Conservation (phyloP, 1,140 invertebrate genomes). For the Drosophila takahashii region DNA sequence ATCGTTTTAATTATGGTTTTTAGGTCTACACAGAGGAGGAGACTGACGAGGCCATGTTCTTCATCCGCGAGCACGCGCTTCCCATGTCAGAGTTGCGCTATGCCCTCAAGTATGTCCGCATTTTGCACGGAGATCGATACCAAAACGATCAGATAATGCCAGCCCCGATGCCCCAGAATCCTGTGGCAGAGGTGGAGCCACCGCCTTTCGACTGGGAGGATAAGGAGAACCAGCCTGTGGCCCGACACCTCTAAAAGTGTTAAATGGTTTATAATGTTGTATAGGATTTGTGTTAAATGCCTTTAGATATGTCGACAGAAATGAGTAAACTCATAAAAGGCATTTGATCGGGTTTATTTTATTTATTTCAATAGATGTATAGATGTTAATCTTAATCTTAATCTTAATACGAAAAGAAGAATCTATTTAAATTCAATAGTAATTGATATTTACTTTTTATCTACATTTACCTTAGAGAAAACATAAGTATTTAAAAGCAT, state of each 20-base stretch:
- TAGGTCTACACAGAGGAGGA: conserved; percentile 50
- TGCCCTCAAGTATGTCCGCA: conserved; percentile 56
- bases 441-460: too few species aligned
- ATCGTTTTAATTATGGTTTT: neutral
- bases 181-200: conserved; percentile 7
- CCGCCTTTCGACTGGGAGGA: conserved; percentile 6
- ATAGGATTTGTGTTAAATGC: neutral
- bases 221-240: neutral
- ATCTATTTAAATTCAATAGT: too few species aligned
- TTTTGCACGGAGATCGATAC: conserved; percentile 15
- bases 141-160: neutral
- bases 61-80: conserved; percentile 44
- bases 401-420: too few species aligned
- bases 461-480: too few species aligned
- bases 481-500: too few species aligned
- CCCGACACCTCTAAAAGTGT: neutral
- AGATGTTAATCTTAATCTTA: too few species aligned
- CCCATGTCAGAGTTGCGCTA: conserved; percentile 56
- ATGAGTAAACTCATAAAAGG: neutral
- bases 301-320: neutral
- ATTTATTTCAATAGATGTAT: too few species aligned
- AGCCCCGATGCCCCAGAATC: neutral
- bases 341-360: neutral
- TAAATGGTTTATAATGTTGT: neutral
- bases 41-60: conserved; percentile 32